Conservation (phyloP, 2,797 vertebrate genomes). For the Eleutherodactylus coqui region DNA sequence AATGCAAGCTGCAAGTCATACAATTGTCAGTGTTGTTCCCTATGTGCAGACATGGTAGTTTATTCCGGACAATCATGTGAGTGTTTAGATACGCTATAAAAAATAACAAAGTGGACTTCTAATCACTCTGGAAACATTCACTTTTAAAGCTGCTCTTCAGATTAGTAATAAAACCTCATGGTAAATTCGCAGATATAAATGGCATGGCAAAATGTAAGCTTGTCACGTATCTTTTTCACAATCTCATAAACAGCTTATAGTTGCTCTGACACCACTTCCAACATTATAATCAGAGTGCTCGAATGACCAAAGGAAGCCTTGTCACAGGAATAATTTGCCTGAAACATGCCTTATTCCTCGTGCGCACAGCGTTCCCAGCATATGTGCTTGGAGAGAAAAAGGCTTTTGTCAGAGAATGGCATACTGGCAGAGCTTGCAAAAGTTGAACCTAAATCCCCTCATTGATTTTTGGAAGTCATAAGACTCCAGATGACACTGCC, state of each 20-base stretch:
- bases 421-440: conserved; percentile 68
- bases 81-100: no score
- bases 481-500: conserved; percentile 77
- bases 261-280: neutral
- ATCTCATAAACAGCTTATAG: neutral
- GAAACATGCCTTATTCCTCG: conserved; percentile 70
- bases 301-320: conserved; percentile 66
- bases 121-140: neutral
- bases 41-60: no score
- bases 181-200: neutral
- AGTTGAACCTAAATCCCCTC: conserved; percentile 79
- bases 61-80: no score
- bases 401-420: conserved; percentile 73
- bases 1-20: no score
- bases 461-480: conserved; percentile 76
- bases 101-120: no score
- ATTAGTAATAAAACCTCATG: neutral
- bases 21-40: no score
- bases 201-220: no score
- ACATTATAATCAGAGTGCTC: conserved; percentile 33
- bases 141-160: neutral
- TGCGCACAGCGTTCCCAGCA: conserved; percentile 64
- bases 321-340: conserved; percentile 70
- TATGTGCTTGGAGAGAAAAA: conserved; percentile 61
- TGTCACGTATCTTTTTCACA: neutral